These are phyloP conservation scores for Apoderus coryli DNA, from an alignment of 2,888 invertebrate species.

Conservation along the genomic window DNA sequence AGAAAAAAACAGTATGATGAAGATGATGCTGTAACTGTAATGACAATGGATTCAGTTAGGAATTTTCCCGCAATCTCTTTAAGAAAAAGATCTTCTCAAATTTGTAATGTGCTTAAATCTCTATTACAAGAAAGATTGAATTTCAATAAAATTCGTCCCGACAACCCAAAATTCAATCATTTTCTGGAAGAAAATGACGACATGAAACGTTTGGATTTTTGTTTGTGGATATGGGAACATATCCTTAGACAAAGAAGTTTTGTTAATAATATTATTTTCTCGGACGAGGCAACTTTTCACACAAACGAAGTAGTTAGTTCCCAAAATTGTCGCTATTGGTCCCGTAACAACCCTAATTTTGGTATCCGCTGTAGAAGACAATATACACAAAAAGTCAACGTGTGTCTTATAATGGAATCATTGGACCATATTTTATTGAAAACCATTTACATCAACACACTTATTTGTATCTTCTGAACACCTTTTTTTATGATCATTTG, in stretches of 20 bases:
- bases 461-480: too few species aligned
- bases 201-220: constrained; percentile 3
- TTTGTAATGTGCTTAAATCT: neutral
- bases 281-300: constrained; percentile 2
- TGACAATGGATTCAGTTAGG: constrained; percentile 3
- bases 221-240: constrained; percentile 1
- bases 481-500: too few species aligned
- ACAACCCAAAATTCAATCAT: constrained; percentile 1
- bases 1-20: constrained; percentile 1
- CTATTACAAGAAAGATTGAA: constrained; percentile 1
- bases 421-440: too few species aligned
- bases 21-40: constrained; percentile 3
- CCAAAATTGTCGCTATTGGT: neutral
- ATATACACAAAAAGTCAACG: constrained; percentile 1
- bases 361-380: constrained; percentile 2
- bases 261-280: constrained; percentile 1
- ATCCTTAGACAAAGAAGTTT: constrained; percentile 2
- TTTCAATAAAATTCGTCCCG: neutral
- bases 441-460: too few species aligned
- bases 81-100: constrained; percentile 1
- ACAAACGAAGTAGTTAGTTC: constrained; percentile 2
- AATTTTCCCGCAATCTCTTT: neutral
- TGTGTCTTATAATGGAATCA: too few species aligned
- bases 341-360: constrained; percentile 1
- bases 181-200: constrained; percentile 2